Base-by-base conservation (phyloP, 2,113 vertebrate genomes). In the Muntiacus reevesi region DNA sequence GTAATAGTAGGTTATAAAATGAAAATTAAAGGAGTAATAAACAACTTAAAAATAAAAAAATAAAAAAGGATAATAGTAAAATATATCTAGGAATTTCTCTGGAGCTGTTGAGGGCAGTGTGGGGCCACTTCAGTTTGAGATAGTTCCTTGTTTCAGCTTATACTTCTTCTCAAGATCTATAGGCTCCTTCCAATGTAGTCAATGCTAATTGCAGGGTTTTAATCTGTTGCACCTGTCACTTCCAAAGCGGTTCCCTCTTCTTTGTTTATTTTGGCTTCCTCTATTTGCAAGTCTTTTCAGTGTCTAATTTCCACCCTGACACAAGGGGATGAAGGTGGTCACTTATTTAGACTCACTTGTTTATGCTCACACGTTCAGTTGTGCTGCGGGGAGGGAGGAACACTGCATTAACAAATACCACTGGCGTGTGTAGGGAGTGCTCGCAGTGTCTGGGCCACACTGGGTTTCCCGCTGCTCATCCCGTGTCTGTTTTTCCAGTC, bases 401-500 rank as follows among this genome's bases (percentile, higher is more conserved):
- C 16, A 67, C 62, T 67, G 16, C 3, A 67, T 50, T 50, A 67
- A n/a, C 16, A n/a, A 67, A 67, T 67, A n/a, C 19, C 62, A 67
- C 33, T 67, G 16, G 16, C 16, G 9, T 5, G 3, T 67, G 62
- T 19, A 16, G 33, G 33, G n/a, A n/a, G 16, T n/a, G 33, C 33
- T 67, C 7, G 0, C 62, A n/a, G 62, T n/a, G 33, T 67, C 33
- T 67, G 3, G 33, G 62, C 62, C 33, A 67, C 62, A 67, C 8
- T 67, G 33, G 7, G 7, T 67, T 67, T 67, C 2, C 33, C 33
- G 7, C 8, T n/a, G 64, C 64, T 67, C 17, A 67, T n/a, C 33
- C 2, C 0, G 4, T 10, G 4, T 19, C 16, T n/a, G 33, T 17
- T 67, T 19, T 67, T n/a, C 64, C 2, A 2, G 33, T 17, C 64